Evolutionary conservation across 2,888 invertebrate species (phyloP), one percentile per base, ranked within the genome.

Genomic region (Leucozona laternaria): DNA sequence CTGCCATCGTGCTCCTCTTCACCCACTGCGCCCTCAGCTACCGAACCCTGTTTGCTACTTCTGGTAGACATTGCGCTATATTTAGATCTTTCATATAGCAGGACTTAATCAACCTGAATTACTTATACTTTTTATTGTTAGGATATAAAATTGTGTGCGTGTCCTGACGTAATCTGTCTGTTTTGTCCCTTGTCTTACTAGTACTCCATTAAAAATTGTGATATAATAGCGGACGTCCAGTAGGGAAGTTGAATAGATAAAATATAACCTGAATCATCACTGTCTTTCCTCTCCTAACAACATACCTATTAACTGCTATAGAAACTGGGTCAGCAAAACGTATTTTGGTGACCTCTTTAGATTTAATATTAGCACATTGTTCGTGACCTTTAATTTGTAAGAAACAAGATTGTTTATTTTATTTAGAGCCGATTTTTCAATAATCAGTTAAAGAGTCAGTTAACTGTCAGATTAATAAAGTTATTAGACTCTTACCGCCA

Each of bases 111-210:
- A 53, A 72, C 20, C n/a, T 62, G 62, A 62, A 66, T 53, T 31
- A 64, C 64, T 17, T 66, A 60, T 31, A 64, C 64, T 17, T 66
- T 72, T 66, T 66, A 57, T 64, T 40, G 31, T 31, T 45, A 17
- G 25, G 31, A 40, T 22, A 50, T 53, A 8, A 58, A 62, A 66
- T 17, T 66, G 58, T 50, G 72, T 79, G 58, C 79, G 73, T 79
- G 72, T 31, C 72, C 66, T 73, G 64, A 64, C 40, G 72, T 31
- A 79, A 73, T 57, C 66, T 48, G 7, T 48, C 37, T 34, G 7
- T 53, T 25, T 25, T 22, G 20, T 50, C 22, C 6, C 13, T 10
- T 68, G 25, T 48, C 25, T 60, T 60, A 10, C 31, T n/a, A 22
- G 60, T 6, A 13, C 37, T 11, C 57, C n/a, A 79, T 57, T 72